Evolutionary conservation across 1,140 invertebrate genomes (phyloP).

Genomic region (Coelopa frigida): DNA sequence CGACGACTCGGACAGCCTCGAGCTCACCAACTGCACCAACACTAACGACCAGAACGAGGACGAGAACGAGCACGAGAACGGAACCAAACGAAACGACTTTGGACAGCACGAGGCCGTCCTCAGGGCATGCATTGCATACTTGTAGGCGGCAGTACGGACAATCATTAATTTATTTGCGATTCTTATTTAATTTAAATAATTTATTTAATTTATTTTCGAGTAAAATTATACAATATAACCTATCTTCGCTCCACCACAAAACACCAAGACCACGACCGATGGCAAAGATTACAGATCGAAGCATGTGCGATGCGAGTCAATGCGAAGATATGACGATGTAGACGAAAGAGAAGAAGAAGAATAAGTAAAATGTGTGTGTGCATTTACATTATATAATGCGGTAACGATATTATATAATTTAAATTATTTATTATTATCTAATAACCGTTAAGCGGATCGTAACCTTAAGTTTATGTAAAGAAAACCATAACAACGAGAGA

Average conservation of each 20-base stretch:
- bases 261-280: background rate
- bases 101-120: too few relatives aligned
- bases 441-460: background rate
- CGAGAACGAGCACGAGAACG: too few relatives aligned
- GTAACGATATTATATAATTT: slow-evolving; percentile 2
- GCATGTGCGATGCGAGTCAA: background rate
- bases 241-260: too few relatives aligned
- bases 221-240: background rate
- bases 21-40: too few relatives aligned
- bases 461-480: slow-evolving; percentile 13
- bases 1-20: too few relatives aligned
- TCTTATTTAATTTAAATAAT: slow-evolving; percentile 7
- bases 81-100: too few relatives aligned
- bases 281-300: slow-evolving; percentile 5
- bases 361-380: slow-evolving; percentile 4
- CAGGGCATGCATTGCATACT: too few relatives aligned
- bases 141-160: too few relatives aligned
- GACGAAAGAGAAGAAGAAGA: slow-evolving; percentile 4
- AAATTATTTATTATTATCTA: slow-evolving; percentile 5
- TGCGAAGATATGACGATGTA: slow-evolving; percentile 4
- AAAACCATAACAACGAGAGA: slow-evolving; percentile 24
- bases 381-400: background rate
- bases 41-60: too few relatives aligned
- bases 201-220: slow-evolving; percentile 9
- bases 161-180: too few relatives aligned